These are phyloP conservation scores for Sogatella furcifera DNA, from an alignment of 1,140 invertebrate genomes.

Conservation along the genomic window DNA sequence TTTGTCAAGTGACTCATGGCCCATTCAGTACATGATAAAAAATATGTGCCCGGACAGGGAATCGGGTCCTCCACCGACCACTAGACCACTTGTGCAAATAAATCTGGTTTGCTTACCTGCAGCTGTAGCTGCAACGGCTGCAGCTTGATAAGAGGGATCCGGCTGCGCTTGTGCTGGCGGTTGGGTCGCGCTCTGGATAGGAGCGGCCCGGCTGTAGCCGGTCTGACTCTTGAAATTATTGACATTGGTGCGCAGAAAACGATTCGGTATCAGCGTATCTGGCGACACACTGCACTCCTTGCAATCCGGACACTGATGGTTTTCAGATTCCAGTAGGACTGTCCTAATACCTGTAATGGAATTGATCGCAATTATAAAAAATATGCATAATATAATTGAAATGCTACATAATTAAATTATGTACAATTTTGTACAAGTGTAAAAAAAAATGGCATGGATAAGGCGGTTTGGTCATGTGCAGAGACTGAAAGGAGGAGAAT, in stretches of 20 bases:
- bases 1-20: too few relatives aligned
- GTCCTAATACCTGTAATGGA: conserved; percentile 63
- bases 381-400: too few relatives aligned
- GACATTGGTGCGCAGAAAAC: conserved; percentile 79
- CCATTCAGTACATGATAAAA: too few relatives aligned
- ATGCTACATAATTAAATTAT: too few relatives aligned
- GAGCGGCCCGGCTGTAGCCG: conserved; percentile 44
- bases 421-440: too few relatives aligned
- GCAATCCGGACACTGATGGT: conserved; percentile 90
- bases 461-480: too few relatives aligned
- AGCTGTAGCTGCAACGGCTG: neutral
- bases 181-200: neutral
- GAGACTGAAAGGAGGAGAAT: too few relatives aligned
- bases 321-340: conserved; percentile 80
- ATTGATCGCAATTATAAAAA: too few relatives aligned
- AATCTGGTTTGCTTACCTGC: neutral
- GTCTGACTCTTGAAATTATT: conserved; percentile 83
- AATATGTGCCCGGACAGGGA: too few relatives aligned
- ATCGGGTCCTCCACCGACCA: too few relatives aligned
- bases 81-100: too few relatives aligned
- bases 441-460: too few relatives aligned
- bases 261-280: conserved; percentile 84
- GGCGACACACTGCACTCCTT: conserved; percentile 85
- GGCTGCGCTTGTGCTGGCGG: neutral
- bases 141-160: neutral